Conservation (phyloP, 2,113 vertebrate species). For the Nothocercus julius region DNA sequence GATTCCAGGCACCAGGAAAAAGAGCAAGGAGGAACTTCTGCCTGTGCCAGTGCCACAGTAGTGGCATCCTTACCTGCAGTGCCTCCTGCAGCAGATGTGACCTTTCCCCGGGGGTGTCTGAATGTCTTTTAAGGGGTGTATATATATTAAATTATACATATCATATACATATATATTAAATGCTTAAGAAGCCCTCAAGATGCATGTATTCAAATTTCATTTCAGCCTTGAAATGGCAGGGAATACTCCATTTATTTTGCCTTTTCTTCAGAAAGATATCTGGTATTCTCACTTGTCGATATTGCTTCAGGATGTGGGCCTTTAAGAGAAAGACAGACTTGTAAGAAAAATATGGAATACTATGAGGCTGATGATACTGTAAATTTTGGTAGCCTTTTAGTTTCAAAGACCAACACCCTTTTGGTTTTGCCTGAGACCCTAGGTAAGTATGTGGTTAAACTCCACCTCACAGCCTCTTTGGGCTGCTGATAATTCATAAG, state of each 20-base stretch:
- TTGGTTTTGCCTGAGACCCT: neutral
- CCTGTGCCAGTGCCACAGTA: accelerated
- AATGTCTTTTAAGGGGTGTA: accelerated
- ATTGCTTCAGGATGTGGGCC: neutral
- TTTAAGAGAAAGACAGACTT: neutral
- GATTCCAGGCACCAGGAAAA: neutral
- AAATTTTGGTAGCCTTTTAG: neutral
- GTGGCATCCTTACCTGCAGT: neutral
- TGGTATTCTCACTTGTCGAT: neutral
- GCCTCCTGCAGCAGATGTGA: neutral
- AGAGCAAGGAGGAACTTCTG: neutral
- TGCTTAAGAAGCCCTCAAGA: neutral
- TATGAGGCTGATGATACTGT: neutral
- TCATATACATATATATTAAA: too few species aligned
- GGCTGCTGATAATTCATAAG: neutral
- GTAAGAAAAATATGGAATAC: neutral
- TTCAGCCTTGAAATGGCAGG: neutral
- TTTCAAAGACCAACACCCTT: neutral
- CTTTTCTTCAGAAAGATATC: neutral
- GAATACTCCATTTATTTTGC: too few species aligned
- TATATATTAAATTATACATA: too few species aligned
- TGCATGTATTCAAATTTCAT: neutral
- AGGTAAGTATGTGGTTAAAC: neutral
- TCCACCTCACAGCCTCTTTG: accelerated
- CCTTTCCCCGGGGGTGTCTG: neutral